Evolutionary conservation across 2,113 vertebrate species (phyloP), one percentile per base, ranked within the genome.

Genomic region (Sapajus apella): DNA sequence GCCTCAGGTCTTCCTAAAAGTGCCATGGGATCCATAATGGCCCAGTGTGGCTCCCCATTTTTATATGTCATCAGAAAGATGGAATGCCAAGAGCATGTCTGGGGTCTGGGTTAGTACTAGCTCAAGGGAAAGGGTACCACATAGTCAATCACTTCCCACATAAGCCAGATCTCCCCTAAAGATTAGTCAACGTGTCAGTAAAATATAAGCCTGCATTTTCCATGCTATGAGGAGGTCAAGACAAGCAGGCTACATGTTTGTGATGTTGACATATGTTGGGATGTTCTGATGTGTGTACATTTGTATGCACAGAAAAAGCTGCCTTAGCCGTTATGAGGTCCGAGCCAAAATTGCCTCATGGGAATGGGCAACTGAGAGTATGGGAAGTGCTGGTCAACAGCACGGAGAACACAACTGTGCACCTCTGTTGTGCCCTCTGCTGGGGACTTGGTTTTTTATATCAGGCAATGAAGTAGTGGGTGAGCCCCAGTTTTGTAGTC

Each of bases 61-160:
- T 94, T 97, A 56, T 47, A 64, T 96, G 96, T 97, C 97, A 86
- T 68, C 0, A 0, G 47, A 70, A 96, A 97, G 97, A 98, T 91
- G 92, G 87, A 97, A 73, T 79, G 92, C 95, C 90, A 92, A 52
- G 27, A 82, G 92, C 83, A 64, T 84, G 95, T 97, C 95, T 97
- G 95, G 94, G 95, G 66, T 95, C 96, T 83, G n/a, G 52, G 75
- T 93, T 97, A 96, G 47, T 32, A 70, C 76, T 79, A 92, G 96
- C 97, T 85, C 25, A 9, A 58, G 96, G 96, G 82, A 95, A 80
- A 92, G 87, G 79, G 90, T 85, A 61, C 87, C 96, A 95, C 70
- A 10, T n/a, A 97, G 92, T 97, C 97, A 94, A 89, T 98, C 96
- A 97, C 87, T 92, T 95, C 77, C 84, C 90, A 40, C 81, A 14